Conservation (phyloP, 2,797 vertebrate genomes). For the Gobio occitaniae region DNA sequence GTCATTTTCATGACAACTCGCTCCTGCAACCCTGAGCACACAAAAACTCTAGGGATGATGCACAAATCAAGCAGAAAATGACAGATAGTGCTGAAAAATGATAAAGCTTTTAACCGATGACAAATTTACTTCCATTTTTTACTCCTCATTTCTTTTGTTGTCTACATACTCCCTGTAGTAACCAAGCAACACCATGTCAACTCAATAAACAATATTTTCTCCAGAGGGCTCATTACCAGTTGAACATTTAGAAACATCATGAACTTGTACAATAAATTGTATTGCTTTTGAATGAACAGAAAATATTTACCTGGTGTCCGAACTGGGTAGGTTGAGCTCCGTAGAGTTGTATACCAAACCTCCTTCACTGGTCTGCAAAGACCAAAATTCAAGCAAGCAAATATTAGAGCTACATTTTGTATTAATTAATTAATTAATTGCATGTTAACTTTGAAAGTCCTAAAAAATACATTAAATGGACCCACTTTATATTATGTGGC, state of each 20-base stretch:
- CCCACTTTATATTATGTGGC: too few species aligned
- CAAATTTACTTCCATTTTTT: background rate
- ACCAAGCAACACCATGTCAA: constrained; percentile 36
- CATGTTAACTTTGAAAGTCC: background rate
- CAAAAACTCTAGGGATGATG: constrained; percentile 57
- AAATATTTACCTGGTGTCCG: constrained; percentile 71
- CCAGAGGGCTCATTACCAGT: constrained; percentile 53
- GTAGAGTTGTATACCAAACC: constrained; percentile 71
- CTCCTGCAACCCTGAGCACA: constrained; percentile 68
- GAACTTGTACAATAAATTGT: background rate
- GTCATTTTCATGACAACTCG: constrained; percentile 62
- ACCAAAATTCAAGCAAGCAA: background rate
- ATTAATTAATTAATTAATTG: too few species aligned
- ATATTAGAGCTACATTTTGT: background rate
- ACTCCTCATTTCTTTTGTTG: background rate
- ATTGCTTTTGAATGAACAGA: constrained; percentile 10
- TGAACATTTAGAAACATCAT: constrained; percentile 34
- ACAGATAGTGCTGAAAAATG: background rate
- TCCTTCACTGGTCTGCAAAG: constrained; percentile 80
- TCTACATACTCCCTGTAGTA: constrained; percentile 40
- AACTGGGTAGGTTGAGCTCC: constrained; percentile 68
- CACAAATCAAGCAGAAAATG: background rate
- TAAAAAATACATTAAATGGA: background rate
- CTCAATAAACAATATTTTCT: constrained; percentile 48
- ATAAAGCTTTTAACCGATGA: background rate